phyloP scores from a whole-genome alignment of 2,113 vertebrate species.

The Percina caprodes region DNA sequence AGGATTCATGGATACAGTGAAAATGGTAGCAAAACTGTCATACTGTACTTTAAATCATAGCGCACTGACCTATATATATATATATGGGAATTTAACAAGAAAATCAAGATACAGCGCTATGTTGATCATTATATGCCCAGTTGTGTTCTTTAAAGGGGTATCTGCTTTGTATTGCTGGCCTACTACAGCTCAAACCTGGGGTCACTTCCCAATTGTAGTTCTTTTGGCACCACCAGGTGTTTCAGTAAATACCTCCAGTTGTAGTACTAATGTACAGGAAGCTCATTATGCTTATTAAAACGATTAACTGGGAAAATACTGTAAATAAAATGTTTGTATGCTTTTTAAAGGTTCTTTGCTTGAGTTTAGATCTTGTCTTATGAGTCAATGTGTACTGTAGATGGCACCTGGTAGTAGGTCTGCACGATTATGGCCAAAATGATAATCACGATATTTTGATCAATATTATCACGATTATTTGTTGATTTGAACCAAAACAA shows the following conservation, averaged over 20 bases:
- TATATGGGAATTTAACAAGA: not conserved
- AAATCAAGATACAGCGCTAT: not conserved
- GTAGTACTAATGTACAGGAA: not conserved
- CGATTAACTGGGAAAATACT: not conserved
- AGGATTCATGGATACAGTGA: not conserved
- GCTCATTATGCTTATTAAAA: not conserved
- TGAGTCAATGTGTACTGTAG: no score
- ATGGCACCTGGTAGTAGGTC: no score
- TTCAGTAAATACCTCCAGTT: not conserved
- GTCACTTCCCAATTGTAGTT: not conserved
- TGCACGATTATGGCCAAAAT: no score
- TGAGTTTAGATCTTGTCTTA: no score
- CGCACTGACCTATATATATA: not conserved
- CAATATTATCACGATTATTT: no score
- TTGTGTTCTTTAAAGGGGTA: not conserved
- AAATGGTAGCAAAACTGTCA: not conserved
- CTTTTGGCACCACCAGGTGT: not conserved
- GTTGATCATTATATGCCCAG: not conserved
- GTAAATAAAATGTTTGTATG: no score
- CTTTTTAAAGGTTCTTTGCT: no score
- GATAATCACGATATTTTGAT: no score
- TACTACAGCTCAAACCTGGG: not conserved
- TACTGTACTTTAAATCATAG: not conserved
- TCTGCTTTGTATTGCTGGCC: no score
- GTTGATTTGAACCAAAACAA: no score